Evolutionary conservation across 2,797 vertebrate species (phyloP).

Genomic region (Catharus ustulatus): DNA sequence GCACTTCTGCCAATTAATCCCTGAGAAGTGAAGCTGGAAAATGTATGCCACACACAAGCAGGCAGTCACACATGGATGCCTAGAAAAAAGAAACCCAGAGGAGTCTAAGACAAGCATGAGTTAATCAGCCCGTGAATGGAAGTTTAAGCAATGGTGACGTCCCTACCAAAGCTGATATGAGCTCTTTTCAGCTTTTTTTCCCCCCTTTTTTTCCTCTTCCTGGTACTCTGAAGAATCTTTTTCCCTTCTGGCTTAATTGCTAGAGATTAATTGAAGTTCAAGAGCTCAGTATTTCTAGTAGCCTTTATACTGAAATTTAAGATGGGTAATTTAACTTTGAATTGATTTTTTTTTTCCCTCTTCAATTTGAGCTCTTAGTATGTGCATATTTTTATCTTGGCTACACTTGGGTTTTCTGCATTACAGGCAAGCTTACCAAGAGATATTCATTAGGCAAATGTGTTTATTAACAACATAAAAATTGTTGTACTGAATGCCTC

Average conservation of each 20-base stretch:
- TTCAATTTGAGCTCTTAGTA: conserved; percentile 38
- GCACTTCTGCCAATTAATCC: conserved; percentile 47
- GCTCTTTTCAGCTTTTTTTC: neutral
- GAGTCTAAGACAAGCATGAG: conserved; percentile 9
- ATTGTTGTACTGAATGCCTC: neutral
- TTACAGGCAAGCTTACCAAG: conserved; percentile 27
- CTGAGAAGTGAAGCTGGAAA: conserved; percentile 48
- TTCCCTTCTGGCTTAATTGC: conserved; percentile 58
- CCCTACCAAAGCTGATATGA: neutral
- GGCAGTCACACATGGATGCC: neutral
- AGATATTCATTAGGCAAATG: conserved; percentile 32
- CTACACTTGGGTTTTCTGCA: conserved; percentile 4
- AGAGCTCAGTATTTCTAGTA: conserved; percentile 55
- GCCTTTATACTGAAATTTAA: conserved; percentile 57
- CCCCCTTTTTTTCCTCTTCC: neutral
- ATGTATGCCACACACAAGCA: neutral
- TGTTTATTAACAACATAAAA: conserved; percentile 51
- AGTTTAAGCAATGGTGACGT: neutral
- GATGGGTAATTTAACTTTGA: conserved; percentile 62
- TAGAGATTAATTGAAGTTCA: conserved; percentile 66
- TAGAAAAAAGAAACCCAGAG: conserved; percentile 32
- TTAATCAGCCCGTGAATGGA: neutral
- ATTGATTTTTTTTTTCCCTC: conserved; percentile 44
- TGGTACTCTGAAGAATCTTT: conserved; percentile 21
- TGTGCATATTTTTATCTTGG: conserved; percentile 40